phyloP scores from a whole-genome alignment of 2,888 invertebrate species.

The Penaeus monodon region DNA sequence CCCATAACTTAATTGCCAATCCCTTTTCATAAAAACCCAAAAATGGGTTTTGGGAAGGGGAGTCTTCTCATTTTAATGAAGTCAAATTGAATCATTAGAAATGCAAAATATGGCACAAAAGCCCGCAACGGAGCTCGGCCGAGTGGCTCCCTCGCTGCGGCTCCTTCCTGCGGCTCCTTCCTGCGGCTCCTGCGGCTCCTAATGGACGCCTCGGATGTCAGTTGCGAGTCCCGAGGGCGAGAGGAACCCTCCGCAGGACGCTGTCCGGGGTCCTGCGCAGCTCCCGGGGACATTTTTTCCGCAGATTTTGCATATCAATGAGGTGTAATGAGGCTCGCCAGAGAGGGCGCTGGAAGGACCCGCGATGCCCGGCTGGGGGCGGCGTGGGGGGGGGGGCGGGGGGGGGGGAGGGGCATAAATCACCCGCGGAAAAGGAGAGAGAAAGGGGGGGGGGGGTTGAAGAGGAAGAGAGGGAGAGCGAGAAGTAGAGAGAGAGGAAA shows the following conservation, averaged over 20 bases:
- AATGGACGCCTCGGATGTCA: not conserved
- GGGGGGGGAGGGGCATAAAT: too few species aligned
- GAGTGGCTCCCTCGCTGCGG: too few species aligned
- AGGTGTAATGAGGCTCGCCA: not conserved
- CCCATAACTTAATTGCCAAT: slow-evolving; percentile 20
- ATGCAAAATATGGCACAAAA: not conserved
- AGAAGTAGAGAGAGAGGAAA: too few species aligned
- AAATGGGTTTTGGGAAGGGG: not conserved
- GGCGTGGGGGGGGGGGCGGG: too few species aligned
- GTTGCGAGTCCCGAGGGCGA: not conserved
- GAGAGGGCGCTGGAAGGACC: too few species aligned
- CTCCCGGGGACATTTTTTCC: not conserved
- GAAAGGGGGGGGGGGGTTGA: too few species aligned
- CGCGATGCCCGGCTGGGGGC: too few species aligned
- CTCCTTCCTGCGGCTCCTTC: too few species aligned
- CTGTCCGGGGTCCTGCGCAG: not conserved
- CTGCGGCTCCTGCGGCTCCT: not conserved
- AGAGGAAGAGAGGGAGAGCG: too few species aligned
- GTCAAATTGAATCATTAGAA: not conserved
- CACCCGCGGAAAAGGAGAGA: too few species aligned
- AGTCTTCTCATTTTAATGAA: not conserved
- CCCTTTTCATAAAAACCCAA: slow-evolving; percentile 3
- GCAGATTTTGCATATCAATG: slow-evolving; percentile 23
- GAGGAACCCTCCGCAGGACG: not conserved
- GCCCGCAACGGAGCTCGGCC: not conserved